A percentile compares a stretch with the other conserved stretches of the same genome.
phyloP scores from a whole-genome alignment of 2,797 vertebrate genomes.

The Pangasius djambal region DNA sequence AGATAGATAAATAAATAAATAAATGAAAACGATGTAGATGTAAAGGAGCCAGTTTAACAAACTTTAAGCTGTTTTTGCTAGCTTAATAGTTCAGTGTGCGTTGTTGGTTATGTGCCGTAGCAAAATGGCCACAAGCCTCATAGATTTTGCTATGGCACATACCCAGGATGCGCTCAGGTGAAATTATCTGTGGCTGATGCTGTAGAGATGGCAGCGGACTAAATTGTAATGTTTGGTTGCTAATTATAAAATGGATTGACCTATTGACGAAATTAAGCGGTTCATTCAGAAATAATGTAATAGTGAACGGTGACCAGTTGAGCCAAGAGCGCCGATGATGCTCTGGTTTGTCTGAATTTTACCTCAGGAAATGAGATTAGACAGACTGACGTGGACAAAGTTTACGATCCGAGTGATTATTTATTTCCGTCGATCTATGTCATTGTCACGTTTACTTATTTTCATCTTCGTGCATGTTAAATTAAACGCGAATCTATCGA shows the following conservation, averaged over 20 bases:
- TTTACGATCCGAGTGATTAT: background rate
- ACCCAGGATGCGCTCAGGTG: no score
- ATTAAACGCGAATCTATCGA: no score
- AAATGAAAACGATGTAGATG: no score
- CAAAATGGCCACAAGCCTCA: background rate
- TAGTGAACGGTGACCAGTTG: background rate
- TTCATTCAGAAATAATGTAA: background rate
- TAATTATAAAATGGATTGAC: background rate
- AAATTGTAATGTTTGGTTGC: background rate
- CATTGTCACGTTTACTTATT: background rate
- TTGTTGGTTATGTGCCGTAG: background rate
- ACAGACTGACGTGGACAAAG: background rate
- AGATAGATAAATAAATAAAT: no score
- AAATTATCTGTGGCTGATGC: no score
- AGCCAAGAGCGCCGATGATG: background rate
- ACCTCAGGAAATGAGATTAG: background rate
- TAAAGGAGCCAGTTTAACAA: no score
- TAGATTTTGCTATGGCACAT: no score
- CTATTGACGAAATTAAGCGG: background rate
- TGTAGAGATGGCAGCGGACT: no score
- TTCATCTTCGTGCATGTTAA: no score
- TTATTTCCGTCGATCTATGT: background rate
- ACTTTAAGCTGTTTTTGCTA: no score
- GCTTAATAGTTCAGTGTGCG: no score
- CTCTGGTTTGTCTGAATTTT: background rate